Base-by-base conservation (phyloP, 2,797 vertebrate genomes). In the Arrhamphus sclerolepis region DNA sequence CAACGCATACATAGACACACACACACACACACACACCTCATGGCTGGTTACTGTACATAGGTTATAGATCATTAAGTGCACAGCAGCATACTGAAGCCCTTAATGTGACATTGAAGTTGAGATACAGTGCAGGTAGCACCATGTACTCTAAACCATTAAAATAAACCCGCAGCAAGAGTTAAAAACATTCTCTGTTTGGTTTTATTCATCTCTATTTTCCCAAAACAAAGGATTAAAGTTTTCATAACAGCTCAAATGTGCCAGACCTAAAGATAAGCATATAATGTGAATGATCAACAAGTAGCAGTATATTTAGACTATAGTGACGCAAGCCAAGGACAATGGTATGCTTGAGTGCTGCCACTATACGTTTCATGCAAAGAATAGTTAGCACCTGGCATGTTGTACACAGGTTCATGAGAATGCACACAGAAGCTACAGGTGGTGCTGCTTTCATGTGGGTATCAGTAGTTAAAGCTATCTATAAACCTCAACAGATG, bases 351-450 rank as follows among this genome's bases (percentile, higher is more conserved):
- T 29, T 5, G 26, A 56, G 6, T 11, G 38, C 22, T 1, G 7
- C 16, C 18, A 28, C n/a, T 41, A n/a, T 52, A 4, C 28, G 5
- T 13, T 42, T 5, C 18, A 18, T 59, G 13, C 31, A 68, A 60
- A 22, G 24, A 50, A 58, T 14, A 28, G 40, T 53, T 21, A 28
- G 56, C 50, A 60, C 24, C 48, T 62, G 42, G 18, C 21, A 40
- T 29, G 14, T 24, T 55, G 64, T 42, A 20, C 20, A 66, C 43
- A 26, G 24, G 53, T 26, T 18, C 52, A 62, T 72, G 76, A 52
- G 76, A 87, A 80, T 7, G 22, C 41, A 69, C 18, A 56, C 38
- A 40, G 18, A 20, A 10, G 47, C 47, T 67, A 43, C 78, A 82
- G 72, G 39, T 78, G 77, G 20, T 1, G 17, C 20, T 49, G 56